phyloP scores from a whole-genome alignment of 1,140 invertebrate species.

The Metopolophium dirhodum region DNA sequence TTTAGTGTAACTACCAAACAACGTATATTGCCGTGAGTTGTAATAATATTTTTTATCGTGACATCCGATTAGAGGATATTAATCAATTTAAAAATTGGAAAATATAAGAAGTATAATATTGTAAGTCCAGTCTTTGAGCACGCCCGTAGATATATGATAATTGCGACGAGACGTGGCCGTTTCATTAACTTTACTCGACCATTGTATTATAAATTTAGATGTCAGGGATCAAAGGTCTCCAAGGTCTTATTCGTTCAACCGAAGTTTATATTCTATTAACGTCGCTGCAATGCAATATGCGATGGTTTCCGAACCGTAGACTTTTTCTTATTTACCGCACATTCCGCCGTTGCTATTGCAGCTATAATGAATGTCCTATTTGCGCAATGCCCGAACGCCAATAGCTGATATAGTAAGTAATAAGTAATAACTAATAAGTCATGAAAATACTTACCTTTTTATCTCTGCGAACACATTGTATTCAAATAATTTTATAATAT shows the following conservation, averaged over 20 bases:
- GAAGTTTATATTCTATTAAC: constrained; percentile 43
- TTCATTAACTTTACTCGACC: constrained; percentile 6
- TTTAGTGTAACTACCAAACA: not conserved
- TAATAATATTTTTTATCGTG: not conserved
- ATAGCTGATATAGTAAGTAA: not conserved
- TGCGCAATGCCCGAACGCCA: not conserved
- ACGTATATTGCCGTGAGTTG: not conserved
- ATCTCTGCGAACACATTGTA: not conserved
- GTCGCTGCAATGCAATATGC: not conserved
- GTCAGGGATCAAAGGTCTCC: constrained; percentile 53
- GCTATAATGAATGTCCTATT: constrained; percentile 39
- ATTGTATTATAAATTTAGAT: constrained; percentile 47
- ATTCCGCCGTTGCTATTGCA: not conserved
- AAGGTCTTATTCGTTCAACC: constrained; percentile 14
- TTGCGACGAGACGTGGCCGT: not conserved
- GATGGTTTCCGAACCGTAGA: constrained; percentile 24
- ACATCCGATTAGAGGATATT: not conserved
- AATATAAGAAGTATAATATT: not conserved
- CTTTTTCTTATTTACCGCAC: not conserved
- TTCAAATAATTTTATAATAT: not conserved
- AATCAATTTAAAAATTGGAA: not conserved
- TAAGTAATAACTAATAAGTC: not conserved
- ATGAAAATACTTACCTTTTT: not conserved
- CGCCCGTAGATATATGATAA: constrained; percentile 14
- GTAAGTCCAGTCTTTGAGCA: not conserved